A percentile compares a stretch with the other conserved stretches of the same genome.
Evolutionary conservation across 2,888 invertebrate species (phyloP).

Genomic region (Plutella xylostella): DNA sequence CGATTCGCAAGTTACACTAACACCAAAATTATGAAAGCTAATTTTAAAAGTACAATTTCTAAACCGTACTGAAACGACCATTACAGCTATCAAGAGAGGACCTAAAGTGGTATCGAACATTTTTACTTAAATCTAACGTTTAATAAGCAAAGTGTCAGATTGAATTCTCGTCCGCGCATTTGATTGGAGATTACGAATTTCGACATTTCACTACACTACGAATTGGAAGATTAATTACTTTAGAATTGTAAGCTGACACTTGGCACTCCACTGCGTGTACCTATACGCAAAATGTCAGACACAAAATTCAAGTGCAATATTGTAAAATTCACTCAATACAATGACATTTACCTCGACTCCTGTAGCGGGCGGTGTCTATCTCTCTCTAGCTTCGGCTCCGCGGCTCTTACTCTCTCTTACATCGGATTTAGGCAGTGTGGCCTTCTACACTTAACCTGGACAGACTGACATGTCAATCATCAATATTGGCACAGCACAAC

Average conservation of each 20-base stretch:
- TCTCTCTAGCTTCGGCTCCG: slow-evolving; percentile 44
- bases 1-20: slow-evolving; percentile 31
- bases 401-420: slow-evolving; percentile 46
- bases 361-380: slow-evolving; percentile 40
- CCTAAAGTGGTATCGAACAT: slow-evolving; percentile 12
- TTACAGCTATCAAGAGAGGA: slow-evolving; percentile 22
- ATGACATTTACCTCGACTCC: slow-evolving; percentile 60
- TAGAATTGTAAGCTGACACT: neutral
- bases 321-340: slow-evolving; percentile 46
- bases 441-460: slow-evolving; percentile 58
- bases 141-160: neutral
- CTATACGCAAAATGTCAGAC: neutral
- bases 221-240: neutral
- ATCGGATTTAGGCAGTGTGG: slow-evolving; percentile 61
- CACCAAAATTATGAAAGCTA: slow-evolving; percentile 43
- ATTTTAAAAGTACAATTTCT: slow-evolving; percentile 35
- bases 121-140: neutral
- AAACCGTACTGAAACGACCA: slow-evolving; percentile 6
- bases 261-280: neutral
- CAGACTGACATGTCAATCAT: slow-evolving; percentile 54
- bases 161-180: neutral
- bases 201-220: neutral
- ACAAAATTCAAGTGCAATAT: slow-evolving; percentile 2
- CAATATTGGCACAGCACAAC: slow-evolving; percentile 41
- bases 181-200: neutral